Conservation (phyloP, 2,797 vertebrate species). For the Gymnocypris eckloni region DNA sequence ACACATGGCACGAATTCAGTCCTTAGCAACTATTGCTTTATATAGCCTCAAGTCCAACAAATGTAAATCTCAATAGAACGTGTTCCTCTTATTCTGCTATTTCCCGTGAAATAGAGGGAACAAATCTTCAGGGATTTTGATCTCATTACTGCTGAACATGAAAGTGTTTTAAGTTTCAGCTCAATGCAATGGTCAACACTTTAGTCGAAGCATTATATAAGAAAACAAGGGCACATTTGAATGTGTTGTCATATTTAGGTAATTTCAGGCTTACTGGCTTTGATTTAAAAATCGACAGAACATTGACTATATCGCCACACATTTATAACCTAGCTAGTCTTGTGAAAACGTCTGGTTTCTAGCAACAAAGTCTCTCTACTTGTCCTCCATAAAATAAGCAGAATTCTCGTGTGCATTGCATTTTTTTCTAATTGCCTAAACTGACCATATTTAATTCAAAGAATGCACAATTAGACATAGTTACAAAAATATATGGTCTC, state of each 20-base stretch:
- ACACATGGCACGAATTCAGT: slow-evolving; percentile 73
- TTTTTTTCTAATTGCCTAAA: slow-evolving; percentile 32
- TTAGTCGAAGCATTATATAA: slow-evolving; percentile 65
- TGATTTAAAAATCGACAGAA: slow-evolving; percentile 21
- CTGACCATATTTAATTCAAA: slow-evolving; percentile 53
- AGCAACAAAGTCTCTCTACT: slow-evolving; percentile 4
- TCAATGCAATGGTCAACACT: slow-evolving; percentile 72
- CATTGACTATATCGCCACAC: not conserved
- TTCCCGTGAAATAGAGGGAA: slow-evolving; percentile 60
- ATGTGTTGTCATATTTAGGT: slow-evolving; percentile 17
- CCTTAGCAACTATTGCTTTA: slow-evolving; percentile 74
- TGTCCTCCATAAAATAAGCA: slow-evolving; percentile 16
- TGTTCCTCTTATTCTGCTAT: slow-evolving; percentile 70
- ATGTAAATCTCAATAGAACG: slow-evolving; percentile 70
- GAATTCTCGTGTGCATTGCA: slow-evolving; percentile 40
- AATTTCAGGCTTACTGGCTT: not conserved
- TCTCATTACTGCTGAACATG: slow-evolving; percentile 75
- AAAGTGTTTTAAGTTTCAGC: slow-evolving; percentile 65
- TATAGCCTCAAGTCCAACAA: slow-evolving; percentile 74
- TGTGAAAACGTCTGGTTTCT: not conserved
- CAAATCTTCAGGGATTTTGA: slow-evolving; percentile 73
- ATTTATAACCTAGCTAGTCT: not conserved
- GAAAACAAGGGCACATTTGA: slow-evolving; percentile 59
- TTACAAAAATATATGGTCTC: slow-evolving; percentile 41
- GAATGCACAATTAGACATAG: slow-evolving; percentile 48